Percentiles rank a stretch among this genome's conserved stretches.
phyloP scores from a whole-genome alignment of 2,888 invertebrate genomes.

The Cryptocheilus praepositus region DNA sequence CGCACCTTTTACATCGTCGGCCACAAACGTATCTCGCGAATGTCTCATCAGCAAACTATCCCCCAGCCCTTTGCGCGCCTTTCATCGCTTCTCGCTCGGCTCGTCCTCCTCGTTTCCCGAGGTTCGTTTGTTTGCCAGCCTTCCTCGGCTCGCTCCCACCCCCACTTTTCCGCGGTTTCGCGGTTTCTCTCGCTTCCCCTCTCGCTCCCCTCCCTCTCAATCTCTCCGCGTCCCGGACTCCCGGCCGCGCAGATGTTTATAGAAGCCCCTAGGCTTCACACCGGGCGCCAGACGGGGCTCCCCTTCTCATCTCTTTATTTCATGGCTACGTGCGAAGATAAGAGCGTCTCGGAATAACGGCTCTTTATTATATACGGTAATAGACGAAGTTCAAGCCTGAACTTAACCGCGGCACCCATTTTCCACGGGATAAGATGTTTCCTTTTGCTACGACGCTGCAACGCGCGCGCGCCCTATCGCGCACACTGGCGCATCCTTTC shows the following conservation, averaged over 20 bases:
- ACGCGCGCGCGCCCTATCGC: too few relatives aligned
- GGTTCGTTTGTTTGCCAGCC: too few relatives aligned
- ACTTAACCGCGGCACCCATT: slow-evolving; percentile 55
- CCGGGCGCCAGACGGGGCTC: slow-evolving; percentile 26
- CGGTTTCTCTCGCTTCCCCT: slow-evolving; percentile 1
- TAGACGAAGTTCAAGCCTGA: slow-evolving; percentile 56
- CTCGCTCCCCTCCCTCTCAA: slow-evolving; percentile 1
- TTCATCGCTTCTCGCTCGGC: background rate
- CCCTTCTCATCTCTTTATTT: slow-evolving; percentile 57
- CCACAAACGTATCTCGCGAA: slow-evolving; percentile 49
- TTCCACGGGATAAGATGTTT: slow-evolving; percentile 51
- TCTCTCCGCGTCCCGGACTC: background rate
- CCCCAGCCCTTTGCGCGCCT: background rate
- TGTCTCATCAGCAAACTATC: slow-evolving; percentile 34
- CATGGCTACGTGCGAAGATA: slow-evolving; percentile 52
- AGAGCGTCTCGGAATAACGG: slow-evolving; percentile 55
- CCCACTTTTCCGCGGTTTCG: background rate
- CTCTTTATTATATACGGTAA: slow-evolving; percentile 62
- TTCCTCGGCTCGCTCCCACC: slow-evolving; percentile 8
- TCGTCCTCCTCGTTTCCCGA: too few relatives aligned
- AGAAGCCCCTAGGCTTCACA: slow-evolving; percentile 43
- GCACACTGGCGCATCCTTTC: background rate
- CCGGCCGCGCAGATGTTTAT: slow-evolving; percentile 39
- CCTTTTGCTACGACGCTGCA: slow-evolving; percentile 33
- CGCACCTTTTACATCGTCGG: slow-evolving; percentile 38